Percentiles rank a stretch among this genome's conserved stretches.
Conservation (phyloP, 2,888 invertebrate species). For the Silvanus unidentatus region DNA sequence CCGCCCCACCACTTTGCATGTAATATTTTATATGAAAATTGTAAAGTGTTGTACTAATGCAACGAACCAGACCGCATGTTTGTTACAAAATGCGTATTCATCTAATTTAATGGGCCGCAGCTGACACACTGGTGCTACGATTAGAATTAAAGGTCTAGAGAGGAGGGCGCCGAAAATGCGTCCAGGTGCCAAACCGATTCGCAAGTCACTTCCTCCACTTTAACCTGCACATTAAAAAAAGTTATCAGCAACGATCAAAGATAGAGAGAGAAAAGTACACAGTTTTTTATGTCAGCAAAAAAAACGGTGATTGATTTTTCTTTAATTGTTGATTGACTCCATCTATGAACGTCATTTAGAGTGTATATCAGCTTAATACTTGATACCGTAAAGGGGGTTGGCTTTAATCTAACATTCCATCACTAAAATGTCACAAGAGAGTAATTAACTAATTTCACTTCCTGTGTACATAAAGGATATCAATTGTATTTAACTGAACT, state of each 20-base stretch:
- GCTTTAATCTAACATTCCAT: slow-evolving; percentile 22
- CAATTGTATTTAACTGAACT: slow-evolving; percentile 34
- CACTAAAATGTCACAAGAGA: slow-evolving; percentile 16
- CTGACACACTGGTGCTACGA: slow-evolving; percentile 32
- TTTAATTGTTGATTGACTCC: too few relatives aligned
- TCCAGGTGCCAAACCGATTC: slow-evolving; percentile 19
- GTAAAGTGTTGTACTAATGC: too few relatives aligned
- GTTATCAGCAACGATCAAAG: too few relatives aligned
- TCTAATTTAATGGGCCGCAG: slow-evolving; percentile 37
- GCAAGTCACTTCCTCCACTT: slow-evolving; percentile 21
- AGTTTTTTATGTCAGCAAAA: too few relatives aligned
- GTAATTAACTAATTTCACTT: slow-evolving; percentile 35
- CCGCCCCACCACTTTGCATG: too few relatives aligned
- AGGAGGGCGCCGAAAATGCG: slow-evolving; percentile 13
- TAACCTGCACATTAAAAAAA: too few relatives aligned
- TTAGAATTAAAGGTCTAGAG: slow-evolving; percentile 25
- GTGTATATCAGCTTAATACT: not conserved
- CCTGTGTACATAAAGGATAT: slow-evolving; percentile 21
- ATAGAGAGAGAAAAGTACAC: too few relatives aligned
- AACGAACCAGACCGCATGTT: slow-evolving; percentile 10
- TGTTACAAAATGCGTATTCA: slow-evolving; percentile 35
- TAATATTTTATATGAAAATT: too few relatives aligned
- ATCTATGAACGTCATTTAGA: too few relatives aligned
- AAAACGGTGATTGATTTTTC: too few relatives aligned
- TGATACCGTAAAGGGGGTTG: slow-evolving; percentile 5